phyloP scores from a whole-genome alignment of 2,888 invertebrate species.

The Rosalia funebris region DNA sequence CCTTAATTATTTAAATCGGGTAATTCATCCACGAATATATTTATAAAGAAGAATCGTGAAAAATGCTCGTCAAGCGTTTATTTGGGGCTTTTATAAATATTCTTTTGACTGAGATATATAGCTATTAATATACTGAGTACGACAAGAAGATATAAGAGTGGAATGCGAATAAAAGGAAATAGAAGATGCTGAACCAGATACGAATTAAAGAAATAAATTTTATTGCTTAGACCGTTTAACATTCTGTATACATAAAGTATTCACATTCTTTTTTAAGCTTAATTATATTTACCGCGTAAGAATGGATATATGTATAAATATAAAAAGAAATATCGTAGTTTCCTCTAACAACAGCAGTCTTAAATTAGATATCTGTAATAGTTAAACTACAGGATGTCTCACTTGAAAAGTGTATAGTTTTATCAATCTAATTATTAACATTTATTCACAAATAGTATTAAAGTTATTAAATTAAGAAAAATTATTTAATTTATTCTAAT shows the following conservation, averaged over 20 bases:
- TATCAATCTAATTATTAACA: too few species aligned
- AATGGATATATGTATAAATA: background rate
- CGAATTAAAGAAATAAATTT: background rate
- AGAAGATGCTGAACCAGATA: background rate
- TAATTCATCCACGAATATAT: constrained; percentile 5
- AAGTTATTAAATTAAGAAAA: too few species aligned
- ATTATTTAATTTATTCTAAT: too few species aligned
- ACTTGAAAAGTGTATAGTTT: too few species aligned
- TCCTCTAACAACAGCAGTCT: too few species aligned
- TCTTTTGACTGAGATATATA: constrained; percentile 1
- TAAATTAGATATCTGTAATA: too few species aligned
- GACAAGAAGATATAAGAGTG: background rate
- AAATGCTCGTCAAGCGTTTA: constrained; percentile 12
- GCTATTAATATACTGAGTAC: constrained; percentile 7
- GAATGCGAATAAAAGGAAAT: background rate
- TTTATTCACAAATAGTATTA: too few species aligned
- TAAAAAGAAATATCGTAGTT: too few species aligned
- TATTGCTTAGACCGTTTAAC: background rate
- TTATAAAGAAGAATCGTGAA: constrained; percentile 16
- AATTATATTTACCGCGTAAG: background rate
- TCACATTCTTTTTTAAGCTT: constrained; percentile 1
- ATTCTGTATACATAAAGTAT: background rate
- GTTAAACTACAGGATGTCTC: too few species aligned
- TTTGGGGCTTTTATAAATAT: constrained; percentile 10
- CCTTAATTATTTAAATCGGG: constrained; percentile 11